Percentiles rank a stretch among this genome's conserved stretches.
These are phyloP conservation scores for Drosophila nasuta DNA, from an alignment of 1,140 invertebrate species.

Conservation along the genomic window DNA sequence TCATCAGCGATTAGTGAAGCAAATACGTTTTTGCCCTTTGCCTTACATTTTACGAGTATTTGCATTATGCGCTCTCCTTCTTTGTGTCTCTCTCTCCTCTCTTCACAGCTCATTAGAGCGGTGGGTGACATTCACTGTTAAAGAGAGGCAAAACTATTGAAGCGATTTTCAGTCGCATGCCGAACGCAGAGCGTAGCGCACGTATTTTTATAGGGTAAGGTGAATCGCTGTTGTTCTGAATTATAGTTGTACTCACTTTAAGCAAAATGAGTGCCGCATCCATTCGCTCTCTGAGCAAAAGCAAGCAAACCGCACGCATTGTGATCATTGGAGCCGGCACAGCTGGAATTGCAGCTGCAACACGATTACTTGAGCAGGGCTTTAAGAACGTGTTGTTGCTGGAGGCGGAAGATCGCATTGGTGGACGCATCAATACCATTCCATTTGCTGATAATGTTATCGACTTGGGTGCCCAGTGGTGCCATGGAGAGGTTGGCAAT, in stretches of 20 bases:
- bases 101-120: constrained; percentile 20
- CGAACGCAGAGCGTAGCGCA: constrained; percentile 27
- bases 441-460: constrained; percentile 87
- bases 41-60: background rate
- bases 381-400: constrained; percentile 86
- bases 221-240: background rate
- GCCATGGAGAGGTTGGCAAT: constrained; percentile 92
- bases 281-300: constrained; percentile 51
- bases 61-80: background rate
- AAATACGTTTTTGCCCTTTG: constrained; percentile 3
- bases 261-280: constrained; percentile 49
- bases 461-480: constrained; percentile 92
- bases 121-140: background rate
- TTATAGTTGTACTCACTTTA: background rate
- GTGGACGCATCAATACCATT: constrained; percentile 89
- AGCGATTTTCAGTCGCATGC: constrained; percentile 41
- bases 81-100: background rate
- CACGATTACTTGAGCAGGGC: constrained; percentile 86
- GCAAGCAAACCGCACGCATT: constrained; percentile 72
- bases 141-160: constrained; percentile 17
- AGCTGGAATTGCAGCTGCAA: constrained; percentile 87
- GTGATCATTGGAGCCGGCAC: constrained; percentile 87
- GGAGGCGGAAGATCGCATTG: constrained; percentile 90
- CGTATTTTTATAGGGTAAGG: constrained; percentile 6
- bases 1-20: background rate